Evolutionary conservation across 35 echinoderm and acorn worm genomes (phyloP).

Genomic region (Heliocidaris erythrogramma): DNA sequence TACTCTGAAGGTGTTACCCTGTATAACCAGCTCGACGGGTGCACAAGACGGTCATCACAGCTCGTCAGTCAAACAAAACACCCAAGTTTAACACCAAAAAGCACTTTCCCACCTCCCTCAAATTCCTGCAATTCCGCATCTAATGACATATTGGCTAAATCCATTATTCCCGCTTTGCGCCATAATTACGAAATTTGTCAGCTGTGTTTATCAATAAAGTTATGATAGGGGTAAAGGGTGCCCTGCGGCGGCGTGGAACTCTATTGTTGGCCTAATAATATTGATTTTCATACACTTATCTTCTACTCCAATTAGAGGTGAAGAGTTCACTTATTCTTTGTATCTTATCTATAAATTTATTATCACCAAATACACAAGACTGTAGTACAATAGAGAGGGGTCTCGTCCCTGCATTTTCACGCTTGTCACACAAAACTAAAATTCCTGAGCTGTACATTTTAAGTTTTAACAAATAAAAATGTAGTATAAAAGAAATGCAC

Average conservation of each 20-base stretch:
- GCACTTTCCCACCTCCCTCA: not conserved
- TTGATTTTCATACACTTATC: not conserved
- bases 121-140: not conserved
- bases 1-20: not conserved
- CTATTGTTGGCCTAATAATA: not conserved
- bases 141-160: not conserved
- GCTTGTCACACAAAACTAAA: not conserved
- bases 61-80: not conserved
- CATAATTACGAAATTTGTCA: slow-evolving; percentile 13
- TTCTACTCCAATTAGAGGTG: not conserved
- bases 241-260: not conserved
- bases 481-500: too few relatives aligned
- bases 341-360: not conserved
- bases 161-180: slow-evolving; percentile 6
- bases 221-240: not conserved
- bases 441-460: too few relatives aligned
- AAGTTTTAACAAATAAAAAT: too few relatives aligned
- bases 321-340: not conserved
- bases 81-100: not conserved
- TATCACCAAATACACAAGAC: not conserved
- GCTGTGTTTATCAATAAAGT: slow-evolving; percentile 5
- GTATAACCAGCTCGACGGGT: not conserved
- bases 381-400: not conserved
- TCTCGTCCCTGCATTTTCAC: not conserved
- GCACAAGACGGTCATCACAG: not conserved